Evolutionary conservation across 2,797 vertebrate species (phyloP), one percentile per base, ranked within the genome.

Genomic region (Rhabdomys pumilio): DNA sequence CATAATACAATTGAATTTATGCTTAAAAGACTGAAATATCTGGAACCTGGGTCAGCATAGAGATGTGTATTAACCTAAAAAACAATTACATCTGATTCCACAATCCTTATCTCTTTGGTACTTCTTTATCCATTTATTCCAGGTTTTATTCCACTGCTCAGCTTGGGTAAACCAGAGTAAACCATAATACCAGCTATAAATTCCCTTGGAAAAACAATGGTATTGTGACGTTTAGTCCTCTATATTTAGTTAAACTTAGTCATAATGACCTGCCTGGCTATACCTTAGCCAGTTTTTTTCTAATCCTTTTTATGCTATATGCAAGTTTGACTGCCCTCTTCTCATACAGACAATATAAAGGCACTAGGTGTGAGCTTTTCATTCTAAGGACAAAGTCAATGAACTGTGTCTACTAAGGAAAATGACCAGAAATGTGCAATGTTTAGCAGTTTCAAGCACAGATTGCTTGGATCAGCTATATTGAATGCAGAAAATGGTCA

Each of bases 181-280:
- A 57, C 44, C 22, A 6, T 20, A 0, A 0, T 53, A 15, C 1
- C 44, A 38, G 2, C 6, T 91, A 7, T 86, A 61, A 89, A 73
- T 57, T 29, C 9, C 17, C 26, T 86, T 31, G 24, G 38, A 79
- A 13, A 50, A 13, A 57, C 63, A 76, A 86, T 50, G 12, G 14
- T 50, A 24, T 11, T 57, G 3, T 89, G 31, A 75, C 2, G 17
- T 88, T 75, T 63, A 34, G 29, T 77, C 26, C 3, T 6, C 47
- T 65, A 50, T 63, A 13, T 81, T 92, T 73, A 59, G 50, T 77
- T 79, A 86, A 91, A 83, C 57, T 41, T n/a, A 63, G 77, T 90
- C 11, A 13, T 84, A 44, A 19, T 38, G 59, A 29, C 50, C 59
- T 26, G 2, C 22, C 15, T 50, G 0, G 2, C 13, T 76, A 59